Base-by-base conservation (phyloP, 2,797 vertebrate genomes). In the Nasua narica region DNA sequence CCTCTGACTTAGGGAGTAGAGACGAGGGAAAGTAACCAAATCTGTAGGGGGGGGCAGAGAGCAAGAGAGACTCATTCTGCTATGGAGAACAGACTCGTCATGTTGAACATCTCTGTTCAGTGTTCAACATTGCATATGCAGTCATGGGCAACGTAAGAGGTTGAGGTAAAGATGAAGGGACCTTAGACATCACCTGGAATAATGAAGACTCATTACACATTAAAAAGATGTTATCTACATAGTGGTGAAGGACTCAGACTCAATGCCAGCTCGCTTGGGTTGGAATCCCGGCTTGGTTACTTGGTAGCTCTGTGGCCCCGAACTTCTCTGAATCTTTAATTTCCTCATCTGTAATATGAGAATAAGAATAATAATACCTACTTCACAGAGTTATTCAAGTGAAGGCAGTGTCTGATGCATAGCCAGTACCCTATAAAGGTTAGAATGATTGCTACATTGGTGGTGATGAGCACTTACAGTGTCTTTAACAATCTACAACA, bases 261-360 rank as follows among this genome's bases (percentile, higher is more conserved):
- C 7, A 32, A 40, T 60, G 74, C 40, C 65, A 76, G 21, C 35
- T 86, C 40, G 12, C 46, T 70, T 35, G 60, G 60, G 19, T 23
- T 93, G 37, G 70, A 85, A 76, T 79, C 65, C 48, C 87, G 56
- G 43, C 23, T 81, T 88, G 50, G 27, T 92, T 95, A 69, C 60
- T 76, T 40, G 29, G 48, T 52, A 77, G n/a, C 72, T 96, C 67
- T 70, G 54, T 56, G 62, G 35, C 27, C 19, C 25, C 50, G 69
- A 40, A 67, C 35, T 65, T 93, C 52, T 92, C 69, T 92, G 78
- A 94, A 56, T 37, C 56, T 46, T 32, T 89, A 58, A 86, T 86
- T 94, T 90, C n/a, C 72, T 96, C 46, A 91, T 40, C n/a, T 40
- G 62, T 74, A 93, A 92, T 93, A 46, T 54, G 19, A 94, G 40